Base-by-base conservation (phyloP, 2,888 invertebrate genomes). In the Achlya flavicornis region DNA sequence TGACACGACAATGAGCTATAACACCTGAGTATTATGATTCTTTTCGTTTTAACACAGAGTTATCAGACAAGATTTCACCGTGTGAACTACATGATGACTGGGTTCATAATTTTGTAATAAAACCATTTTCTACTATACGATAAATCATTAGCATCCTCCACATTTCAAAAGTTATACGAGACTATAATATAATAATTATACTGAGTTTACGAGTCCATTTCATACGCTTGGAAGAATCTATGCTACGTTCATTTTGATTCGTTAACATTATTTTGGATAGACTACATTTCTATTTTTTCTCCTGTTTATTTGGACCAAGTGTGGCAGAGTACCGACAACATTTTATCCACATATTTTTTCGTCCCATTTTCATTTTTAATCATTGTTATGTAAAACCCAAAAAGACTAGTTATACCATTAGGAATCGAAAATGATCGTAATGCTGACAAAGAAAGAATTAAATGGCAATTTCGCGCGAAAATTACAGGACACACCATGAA, bases 101-200 rank as follows among this genome's bases (percentile, higher is more conserved):
- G 74, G 69, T 71, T 64, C 72, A 65, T 71, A 63, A 65, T 67
- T 71, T 71, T 63, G 66, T 61, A 65, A 66, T 65, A 67, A 69
- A 41, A 66, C 62, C 61, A 19, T 53, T 53, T 53, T 53, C 48
- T n/a, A n/a, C n/a, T n/a, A n/a, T 53, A 53, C 48, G 1, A 41
- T 41, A 16, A 16, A 53, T 53, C 48, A 53, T 53, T 53, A 19
- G 48, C 48, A 53, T 53, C 48, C 48, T 53, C n/a, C n/a, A n/a
- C 19, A 8, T 53, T 53, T 8, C 10, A 53, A n/a, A 53, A 53
- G 16, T 19, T 6, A 19, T 53, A 19, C 5, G 48, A 53, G 48
- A 53, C 7, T 53, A 6, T 53, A 8, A 19, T 19, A 3, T 41
- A 6, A 46, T n/a, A 46, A 4, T n/a, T n/a, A 46, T 46, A 46